phyloP scores from a whole-genome alignment of 2,797 vertebrate genomes.

The Crenichthys baileyi region DNA sequence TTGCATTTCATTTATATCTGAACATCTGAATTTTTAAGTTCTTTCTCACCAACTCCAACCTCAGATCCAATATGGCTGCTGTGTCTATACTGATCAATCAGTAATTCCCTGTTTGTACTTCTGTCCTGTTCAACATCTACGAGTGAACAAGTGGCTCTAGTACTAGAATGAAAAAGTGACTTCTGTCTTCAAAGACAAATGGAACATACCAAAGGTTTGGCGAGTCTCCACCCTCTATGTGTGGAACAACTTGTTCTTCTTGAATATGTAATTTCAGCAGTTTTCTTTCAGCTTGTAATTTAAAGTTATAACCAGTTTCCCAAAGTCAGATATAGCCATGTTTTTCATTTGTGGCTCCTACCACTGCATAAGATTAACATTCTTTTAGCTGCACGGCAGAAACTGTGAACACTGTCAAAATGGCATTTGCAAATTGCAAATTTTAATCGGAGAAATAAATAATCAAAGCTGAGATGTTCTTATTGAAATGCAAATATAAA shows the following conservation, averaged over 20 bases:
- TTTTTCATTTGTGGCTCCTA: background rate
- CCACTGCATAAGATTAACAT: background rate
- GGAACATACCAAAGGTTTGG: background rate
- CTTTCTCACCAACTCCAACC: background rate
- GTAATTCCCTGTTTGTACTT: background rate
- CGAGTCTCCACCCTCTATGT: background rate
- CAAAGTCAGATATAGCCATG: background rate
- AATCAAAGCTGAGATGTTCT: background rate
- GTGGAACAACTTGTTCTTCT: conserved; percentile 4
- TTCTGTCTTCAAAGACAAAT: conserved; percentile 1
- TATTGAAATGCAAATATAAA: background rate
- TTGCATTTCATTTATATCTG: too few species aligned
- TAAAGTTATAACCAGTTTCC: background rate
- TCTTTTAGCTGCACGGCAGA: background rate
- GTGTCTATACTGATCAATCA: background rate
- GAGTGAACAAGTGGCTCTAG: background rate
- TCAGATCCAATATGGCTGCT: background rate
- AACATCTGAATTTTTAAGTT: background rate
- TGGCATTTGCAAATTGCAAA: background rate
- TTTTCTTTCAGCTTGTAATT: conserved; percentile 3
- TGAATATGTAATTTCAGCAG: background rate
- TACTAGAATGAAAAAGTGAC: background rate
- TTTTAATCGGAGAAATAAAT: background rate
- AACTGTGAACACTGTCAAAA: background rate
- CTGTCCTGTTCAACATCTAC: background rate